Evolutionary conservation across 35 echinoderm and acorn worm genomes (phyloP).

Genomic region (Ophiothrix spiculata): DNA sequence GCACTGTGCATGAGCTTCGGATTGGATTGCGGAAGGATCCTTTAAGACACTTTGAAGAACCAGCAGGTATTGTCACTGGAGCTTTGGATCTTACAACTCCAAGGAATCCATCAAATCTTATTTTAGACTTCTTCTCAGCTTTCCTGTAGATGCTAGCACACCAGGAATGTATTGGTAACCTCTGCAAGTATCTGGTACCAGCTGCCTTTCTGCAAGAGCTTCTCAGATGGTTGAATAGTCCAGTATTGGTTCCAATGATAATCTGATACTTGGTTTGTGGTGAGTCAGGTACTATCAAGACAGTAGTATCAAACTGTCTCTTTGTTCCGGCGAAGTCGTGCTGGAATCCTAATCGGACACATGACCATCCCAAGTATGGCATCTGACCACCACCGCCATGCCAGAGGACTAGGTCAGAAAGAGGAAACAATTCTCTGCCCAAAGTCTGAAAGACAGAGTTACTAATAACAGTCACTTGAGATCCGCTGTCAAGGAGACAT

Average conservation of each 20-base stretch:
- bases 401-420: background rate
- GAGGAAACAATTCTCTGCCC: constrained; percentile 17
- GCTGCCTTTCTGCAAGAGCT: background rate
- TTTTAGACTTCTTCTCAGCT: background rate
- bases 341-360: background rate
- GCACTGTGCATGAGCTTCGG: background rate
- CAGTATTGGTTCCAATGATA: constrained; percentile 54
- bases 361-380: background rate
- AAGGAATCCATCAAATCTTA: background rate
- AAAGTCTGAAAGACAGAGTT: constrained; percentile 38
- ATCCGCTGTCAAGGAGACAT: constrained; percentile 65
- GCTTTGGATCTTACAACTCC: constrained; percentile 12
- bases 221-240: constrained; percentile 33
- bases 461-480: constrained; percentile 57
- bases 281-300: background rate
- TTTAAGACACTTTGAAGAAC: background rate
- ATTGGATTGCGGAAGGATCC: background rate
- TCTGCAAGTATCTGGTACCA: constrained; percentile 18
- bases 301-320: background rate
- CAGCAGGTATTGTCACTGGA: background rate
- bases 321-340: background rate
- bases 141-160: constrained; percentile 32
- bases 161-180: background rate
- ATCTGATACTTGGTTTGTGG: background rate
- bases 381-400: background rate